A percentile compares a stretch with the other conserved stretches of the same genome.
Conservation (phyloP, 37 sponge, comb jelly and placozoan genomes). For the Axinella damicornis region DNA sequence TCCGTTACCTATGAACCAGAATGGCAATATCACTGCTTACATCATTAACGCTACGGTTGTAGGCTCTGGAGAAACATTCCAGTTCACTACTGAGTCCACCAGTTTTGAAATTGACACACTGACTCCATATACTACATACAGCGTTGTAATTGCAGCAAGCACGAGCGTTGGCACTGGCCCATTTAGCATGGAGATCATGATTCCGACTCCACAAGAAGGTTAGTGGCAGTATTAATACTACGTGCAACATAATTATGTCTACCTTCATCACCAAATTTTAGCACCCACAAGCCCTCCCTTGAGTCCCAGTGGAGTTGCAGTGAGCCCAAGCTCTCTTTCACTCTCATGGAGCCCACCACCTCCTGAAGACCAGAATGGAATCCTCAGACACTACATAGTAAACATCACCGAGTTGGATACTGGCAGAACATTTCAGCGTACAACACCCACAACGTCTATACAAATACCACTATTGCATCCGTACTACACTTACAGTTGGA, state of each 20-base stretch:
- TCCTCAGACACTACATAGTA: slow-evolving; percentile 22
- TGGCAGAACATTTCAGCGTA: background rate
- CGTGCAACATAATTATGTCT: too few relatives aligned
- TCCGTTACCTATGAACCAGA: slow-evolving; percentile 1
- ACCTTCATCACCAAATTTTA: background rate
- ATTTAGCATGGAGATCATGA: background rate
- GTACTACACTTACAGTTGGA: slow-evolving; percentile 26
- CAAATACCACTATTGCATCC: slow-evolving; percentile 8
- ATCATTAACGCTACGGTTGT: too few relatives aligned
- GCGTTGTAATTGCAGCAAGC: background rate
- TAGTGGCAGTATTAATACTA: background rate
- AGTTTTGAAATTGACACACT: background rate
- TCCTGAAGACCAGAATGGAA: slow-evolving; percentile 23
- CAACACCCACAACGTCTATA: background rate
- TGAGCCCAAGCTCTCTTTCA: background rate
- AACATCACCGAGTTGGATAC: slow-evolving; percentile 26
- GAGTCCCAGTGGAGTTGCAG: background rate
- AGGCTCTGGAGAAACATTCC: background rate
- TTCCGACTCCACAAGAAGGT: background rate
- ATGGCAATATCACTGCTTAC: slow-evolving; percentile 30
- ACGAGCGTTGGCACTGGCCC: slow-evolving; percentile 10
- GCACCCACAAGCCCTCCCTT: slow-evolving; percentile 47
- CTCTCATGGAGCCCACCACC: slow-evolving; percentile 36
- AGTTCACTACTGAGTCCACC: background rate
- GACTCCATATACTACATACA: slow-evolving; percentile 15